phyloP scores from a whole-genome alignment of 1,140 invertebrate genomes.

The Cydia splendana region DNA sequence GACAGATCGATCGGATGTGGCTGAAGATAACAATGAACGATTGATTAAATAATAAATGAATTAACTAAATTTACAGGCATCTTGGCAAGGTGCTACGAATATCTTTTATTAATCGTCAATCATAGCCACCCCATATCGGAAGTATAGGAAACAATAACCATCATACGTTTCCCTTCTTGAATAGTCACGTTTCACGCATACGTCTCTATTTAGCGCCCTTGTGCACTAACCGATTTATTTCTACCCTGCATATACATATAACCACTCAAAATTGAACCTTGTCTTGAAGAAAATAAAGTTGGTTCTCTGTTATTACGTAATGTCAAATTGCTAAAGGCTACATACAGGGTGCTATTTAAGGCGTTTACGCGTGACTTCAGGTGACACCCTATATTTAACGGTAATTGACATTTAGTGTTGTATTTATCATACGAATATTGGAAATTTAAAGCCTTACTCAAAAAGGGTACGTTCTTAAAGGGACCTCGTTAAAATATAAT shows the following conservation, averaged over 20 bases:
- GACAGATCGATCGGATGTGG: no score
- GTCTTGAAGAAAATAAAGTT: not conserved
- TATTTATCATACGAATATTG: constrained; percentile 8
- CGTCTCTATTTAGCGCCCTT: constrained; percentile 40
- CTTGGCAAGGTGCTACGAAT: not conserved
- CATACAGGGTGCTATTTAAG: constrained; percentile 11
- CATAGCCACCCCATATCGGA: constrained; percentile 37
- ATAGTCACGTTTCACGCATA: constrained; percentile 45
- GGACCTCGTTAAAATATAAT: not conserved
- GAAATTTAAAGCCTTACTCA: not conserved
- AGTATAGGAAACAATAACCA: constrained; percentile 52
- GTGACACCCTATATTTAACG: constrained; percentile 47
- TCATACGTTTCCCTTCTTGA: constrained; percentile 40
- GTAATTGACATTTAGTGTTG: constrained; percentile 45
- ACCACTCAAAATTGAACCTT: not conserved
- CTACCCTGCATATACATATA: not conserved
- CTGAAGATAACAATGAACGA: no score
- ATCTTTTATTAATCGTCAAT: not conserved
- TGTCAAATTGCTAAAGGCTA: not conserved
- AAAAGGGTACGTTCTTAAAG: not conserved
- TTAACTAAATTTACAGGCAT: not conserved
- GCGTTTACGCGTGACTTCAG: constrained; percentile 12
- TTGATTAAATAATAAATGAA: no score
- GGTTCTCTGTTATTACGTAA: not conserved
- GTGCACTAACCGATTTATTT: constrained; percentile 8